phyloP scores from a whole-genome alignment of 2,797 vertebrate species.

The Centropyge bicolor region DNA sequence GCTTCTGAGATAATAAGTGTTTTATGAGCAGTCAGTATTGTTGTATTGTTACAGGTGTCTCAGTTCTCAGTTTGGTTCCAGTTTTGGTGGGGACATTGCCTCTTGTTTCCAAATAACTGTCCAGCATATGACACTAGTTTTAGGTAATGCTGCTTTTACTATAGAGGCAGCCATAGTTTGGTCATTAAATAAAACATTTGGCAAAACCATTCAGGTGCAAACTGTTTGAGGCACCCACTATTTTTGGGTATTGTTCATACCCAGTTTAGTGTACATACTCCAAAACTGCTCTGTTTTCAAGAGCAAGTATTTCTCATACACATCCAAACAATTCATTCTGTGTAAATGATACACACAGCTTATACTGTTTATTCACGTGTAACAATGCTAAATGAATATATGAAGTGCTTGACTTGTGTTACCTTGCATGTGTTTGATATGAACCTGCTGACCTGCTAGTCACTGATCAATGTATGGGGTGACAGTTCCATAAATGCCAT shows the following conservation, averaged over 20 bases:
- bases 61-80: background rate
- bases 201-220: background rate
- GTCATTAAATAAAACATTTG: background rate
- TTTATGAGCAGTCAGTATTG: slow-evolving; percentile 1
- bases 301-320: background rate
- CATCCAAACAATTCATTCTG: background rate
- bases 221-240: background rate
- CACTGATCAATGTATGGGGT: slow-evolving; percentile 4
- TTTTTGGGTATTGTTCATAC: background rate
- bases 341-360: background rate
- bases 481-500: background rate
- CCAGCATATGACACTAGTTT: background rate
- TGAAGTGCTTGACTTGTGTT: background rate
- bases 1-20: background rate
- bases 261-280: background rate
- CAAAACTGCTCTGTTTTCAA: background rate
- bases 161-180: background rate
- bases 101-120: slow-evolving; percentile 2
- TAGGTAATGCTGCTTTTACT: slow-evolving; percentile 4
- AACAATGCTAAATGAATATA: background rate
- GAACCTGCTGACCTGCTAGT: slow-evolving; percentile 7
- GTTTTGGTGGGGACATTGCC: background rate
- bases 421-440: slow-evolving; percentile 14
- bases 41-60: background rate
- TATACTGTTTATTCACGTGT: background rate